Evolutionary conservation across 2,888 invertebrate genomes (phyloP).

Genomic region (Blastobasis lacticolella): DNA sequence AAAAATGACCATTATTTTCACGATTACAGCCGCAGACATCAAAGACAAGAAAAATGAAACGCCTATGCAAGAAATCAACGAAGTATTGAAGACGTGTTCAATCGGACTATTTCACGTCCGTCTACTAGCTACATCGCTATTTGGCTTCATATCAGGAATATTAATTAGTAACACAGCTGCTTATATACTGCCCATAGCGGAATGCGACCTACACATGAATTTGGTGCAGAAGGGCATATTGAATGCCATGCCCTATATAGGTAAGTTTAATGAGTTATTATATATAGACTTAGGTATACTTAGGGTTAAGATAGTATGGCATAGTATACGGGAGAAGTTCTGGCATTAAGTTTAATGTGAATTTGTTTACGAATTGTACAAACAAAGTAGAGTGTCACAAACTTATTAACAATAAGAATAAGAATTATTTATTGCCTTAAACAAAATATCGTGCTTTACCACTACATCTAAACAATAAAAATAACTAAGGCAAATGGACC

Average conservation of each 20-base stretch:
- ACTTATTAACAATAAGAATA: too few relatives aligned
- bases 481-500: too few relatives aligned
- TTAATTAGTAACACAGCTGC: constrained; percentile 37
- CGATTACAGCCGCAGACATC: constrained; percentile 25
- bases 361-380: too few relatives aligned
- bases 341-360: too few relatives aligned
- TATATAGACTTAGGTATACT: neutral
- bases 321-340: too few relatives aligned
- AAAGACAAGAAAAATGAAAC: constrained; percentile 23
- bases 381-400: too few relatives aligned
- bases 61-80: constrained; percentile 47
- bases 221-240: constrained; percentile 46
- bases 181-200: constrained; percentile 46
- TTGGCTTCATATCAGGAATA: constrained; percentile 32
- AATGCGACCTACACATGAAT: constrained; percentile 51
- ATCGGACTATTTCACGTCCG: constrained; percentile 47
- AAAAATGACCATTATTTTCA: too few relatives aligned
- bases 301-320: too few relatives aligned
- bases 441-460: too few relatives aligned
- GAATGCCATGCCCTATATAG: constrained; percentile 48
- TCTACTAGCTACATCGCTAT: constrained; percentile 29
- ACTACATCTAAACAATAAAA: too few relatives aligned
- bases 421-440: too few relatives aligned
- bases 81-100: constrained; percentile 40
- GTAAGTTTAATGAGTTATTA: constrained; percentile 23